Evolutionary conservation across 2,797 vertebrate genomes (phyloP).

Genomic region (Benthosema pterotum): DNA sequence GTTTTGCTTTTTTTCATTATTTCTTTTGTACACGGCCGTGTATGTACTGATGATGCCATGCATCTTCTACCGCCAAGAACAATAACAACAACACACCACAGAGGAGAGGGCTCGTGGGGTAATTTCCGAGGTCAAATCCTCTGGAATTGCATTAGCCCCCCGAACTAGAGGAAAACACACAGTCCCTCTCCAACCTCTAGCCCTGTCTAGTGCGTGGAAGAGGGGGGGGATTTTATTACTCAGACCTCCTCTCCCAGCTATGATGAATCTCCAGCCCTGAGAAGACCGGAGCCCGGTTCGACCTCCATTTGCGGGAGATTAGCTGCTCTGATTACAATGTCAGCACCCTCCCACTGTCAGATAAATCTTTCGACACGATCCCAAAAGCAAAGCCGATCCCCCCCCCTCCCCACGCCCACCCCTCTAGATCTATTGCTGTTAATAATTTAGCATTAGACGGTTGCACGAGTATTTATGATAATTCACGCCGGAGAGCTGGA

Average conservation of each 20-base stretch:
- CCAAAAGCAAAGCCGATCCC: slow-evolving; percentile 74
- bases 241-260: slow-evolving; percentile 67
- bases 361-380: slow-evolving; percentile 81
- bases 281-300: slow-evolving; percentile 68
- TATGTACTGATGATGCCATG: slow-evolving; percentile 22
- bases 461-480: slow-evolving; percentile 68
- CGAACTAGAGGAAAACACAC: slow-evolving; percentile 53
- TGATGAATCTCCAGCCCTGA: slow-evolving; percentile 78
- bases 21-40: background rate
- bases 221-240: slow-evolving; percentile 72
- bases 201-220: slow-evolving; percentile 58
- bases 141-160: slow-evolving; percentile 55
- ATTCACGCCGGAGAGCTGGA: slow-evolving; percentile 60
- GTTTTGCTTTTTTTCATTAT: slow-evolving; percentile 8
- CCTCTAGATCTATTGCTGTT: slow-evolving; percentile 74
- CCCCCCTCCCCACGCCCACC: slow-evolving; percentile 37
- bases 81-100: slow-evolving; percentile 39
- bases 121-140: slow-evolving; percentile 49
- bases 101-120: slow-evolving; percentile 11
- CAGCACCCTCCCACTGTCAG: slow-evolving; percentile 76
- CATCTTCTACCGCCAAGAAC: slow-evolving; percentile 27
- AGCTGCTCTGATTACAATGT: slow-evolving; percentile 80
- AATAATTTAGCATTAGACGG: slow-evolving; percentile 77
- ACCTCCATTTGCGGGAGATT: slow-evolving; percentile 81
- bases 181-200: slow-evolving; percentile 27